Percentiles rank a stretch among this genome's conserved stretches.
Conservation (phyloP, 2,797 vertebrate species). For the Mormyrus proboscirostris region DNA sequence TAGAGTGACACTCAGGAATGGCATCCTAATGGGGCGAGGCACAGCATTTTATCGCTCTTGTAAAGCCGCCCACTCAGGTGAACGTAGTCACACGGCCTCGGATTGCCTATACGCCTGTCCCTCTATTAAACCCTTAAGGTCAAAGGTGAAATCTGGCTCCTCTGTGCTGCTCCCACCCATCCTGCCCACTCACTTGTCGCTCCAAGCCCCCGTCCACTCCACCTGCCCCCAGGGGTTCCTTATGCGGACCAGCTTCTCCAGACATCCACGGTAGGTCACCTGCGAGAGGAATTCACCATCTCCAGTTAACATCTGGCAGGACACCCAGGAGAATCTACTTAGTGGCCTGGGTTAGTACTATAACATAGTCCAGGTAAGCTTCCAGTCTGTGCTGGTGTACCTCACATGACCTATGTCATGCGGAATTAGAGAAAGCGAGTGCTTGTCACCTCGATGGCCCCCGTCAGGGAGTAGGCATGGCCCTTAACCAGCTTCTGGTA, state of each 20-base stretch:
- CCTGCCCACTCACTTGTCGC: conserved; percentile 55
- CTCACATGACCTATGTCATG: background rate
- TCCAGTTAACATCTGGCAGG: background rate
- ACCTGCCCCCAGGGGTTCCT: conserved; percentile 73
- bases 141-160: background rate
- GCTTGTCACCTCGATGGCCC: conserved; percentile 53
- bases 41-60: background rate
- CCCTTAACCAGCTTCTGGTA: conserved; percentile 65
- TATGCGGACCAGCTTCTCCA: conserved; percentile 64
- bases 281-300: conserved; percentile 30
- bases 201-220: conserved; percentile 77
- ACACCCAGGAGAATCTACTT: background rate
- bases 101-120: background rate
- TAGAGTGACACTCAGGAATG: background rate
- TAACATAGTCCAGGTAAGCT: background rate
- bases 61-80: background rate
- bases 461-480: conserved; percentile 69
- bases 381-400: background rate
- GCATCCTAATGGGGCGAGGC: background rate
- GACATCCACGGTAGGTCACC: conserved; percentile 57
- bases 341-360: background rate
- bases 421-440: background rate
- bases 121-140: background rate
- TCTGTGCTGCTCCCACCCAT: background rate
- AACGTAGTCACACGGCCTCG: background rate